These are phyloP conservation scores for Eptesicus fuscus DNA, from an alignment of 2,113 vertebrate genomes.

Conservation along the genomic window DNA sequence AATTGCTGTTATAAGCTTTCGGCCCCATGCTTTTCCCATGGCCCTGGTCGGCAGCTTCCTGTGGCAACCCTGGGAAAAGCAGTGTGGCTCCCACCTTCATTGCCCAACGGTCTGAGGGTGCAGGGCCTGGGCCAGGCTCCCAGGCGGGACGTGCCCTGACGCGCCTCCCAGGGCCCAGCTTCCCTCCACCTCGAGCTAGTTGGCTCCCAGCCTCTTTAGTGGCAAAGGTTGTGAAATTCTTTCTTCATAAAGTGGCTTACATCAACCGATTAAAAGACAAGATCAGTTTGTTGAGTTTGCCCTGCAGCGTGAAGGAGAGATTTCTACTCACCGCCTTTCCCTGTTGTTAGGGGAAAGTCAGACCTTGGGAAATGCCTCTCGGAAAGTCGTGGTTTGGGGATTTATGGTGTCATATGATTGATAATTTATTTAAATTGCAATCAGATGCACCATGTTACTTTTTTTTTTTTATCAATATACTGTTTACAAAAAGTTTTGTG, in stretches of 20 bases:
- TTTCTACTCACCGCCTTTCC: not conserved
- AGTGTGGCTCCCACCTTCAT: not conserved
- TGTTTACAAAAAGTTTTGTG: not conserved
- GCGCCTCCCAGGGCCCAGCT: not conserved
- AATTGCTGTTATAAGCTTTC: rapidly evolving
- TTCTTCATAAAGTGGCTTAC: not conserved
- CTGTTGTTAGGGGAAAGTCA: not conserved
- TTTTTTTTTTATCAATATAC: no score
- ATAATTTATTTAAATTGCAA: not conserved
- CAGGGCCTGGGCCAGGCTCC: not conserved
- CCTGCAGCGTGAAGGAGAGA: not conserved
- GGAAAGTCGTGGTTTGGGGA: not conserved
- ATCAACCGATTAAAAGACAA: not conserved
- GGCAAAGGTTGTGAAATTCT: constrained; percentile 15
- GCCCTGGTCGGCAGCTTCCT: rapidly evolving
- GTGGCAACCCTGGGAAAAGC: not conserved
- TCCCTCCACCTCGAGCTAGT: not conserved
- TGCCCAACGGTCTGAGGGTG: not conserved
- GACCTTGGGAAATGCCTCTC: not conserved
- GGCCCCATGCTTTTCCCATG: not conserved
- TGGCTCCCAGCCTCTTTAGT: not conserved
- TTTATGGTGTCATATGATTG: not conserved
- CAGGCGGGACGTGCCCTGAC: not conserved
- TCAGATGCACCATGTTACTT: rapidly evolving
- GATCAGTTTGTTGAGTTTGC: not conserved